A percentile compares a stretch with the other conserved stretches of the same genome.
These are phyloP conservation scores for Aspidiotus destructor DNA, from an alignment of 2,888 invertebrate genomes.

Conservation along the genomic window DNA sequence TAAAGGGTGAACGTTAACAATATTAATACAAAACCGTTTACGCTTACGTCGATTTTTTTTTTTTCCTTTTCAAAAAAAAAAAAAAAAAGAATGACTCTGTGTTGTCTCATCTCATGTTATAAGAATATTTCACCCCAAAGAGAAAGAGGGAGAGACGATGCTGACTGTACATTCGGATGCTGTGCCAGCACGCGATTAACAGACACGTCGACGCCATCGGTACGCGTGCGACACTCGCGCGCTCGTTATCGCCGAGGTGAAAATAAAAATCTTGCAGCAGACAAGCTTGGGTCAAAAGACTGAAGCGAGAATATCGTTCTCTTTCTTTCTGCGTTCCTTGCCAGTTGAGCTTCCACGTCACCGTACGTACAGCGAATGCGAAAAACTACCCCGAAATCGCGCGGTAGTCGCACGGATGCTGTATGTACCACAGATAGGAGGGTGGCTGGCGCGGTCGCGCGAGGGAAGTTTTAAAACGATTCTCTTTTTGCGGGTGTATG, in stretches of 20 bases:
- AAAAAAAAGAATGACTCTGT: too few species aligned
- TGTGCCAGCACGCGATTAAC: neutral
- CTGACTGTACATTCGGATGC: too few species aligned
- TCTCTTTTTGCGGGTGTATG: slow-evolving; percentile 19
- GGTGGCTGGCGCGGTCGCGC: slow-evolving; percentile 7
- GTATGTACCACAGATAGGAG: neutral
- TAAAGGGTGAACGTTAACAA: neutral
- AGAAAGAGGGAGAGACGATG: too few species aligned
- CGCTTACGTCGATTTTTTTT: neutral
- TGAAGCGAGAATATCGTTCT: slow-evolving; percentile 14
- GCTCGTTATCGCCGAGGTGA: slow-evolving; percentile 15
- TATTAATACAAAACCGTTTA: too few species aligned
- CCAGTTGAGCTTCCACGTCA: too few species aligned
- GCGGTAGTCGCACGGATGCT: slow-evolving; percentile 13
- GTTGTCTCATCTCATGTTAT: too few species aligned
- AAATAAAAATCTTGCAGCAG: slow-evolving; percentile 31
- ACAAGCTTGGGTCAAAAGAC: slow-evolving; percentile 33
- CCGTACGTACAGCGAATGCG: slow-evolving; percentile 5
- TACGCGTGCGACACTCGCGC: slow-evolving; percentile 5
- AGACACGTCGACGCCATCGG: slow-evolving; percentile 11
- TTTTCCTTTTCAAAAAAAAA: neutral
- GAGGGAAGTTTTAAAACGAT: slow-evolving; percentile 13
- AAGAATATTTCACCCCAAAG: too few species aligned
- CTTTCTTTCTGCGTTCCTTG: slow-evolving; percentile 14
- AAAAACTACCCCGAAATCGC: slow-evolving; percentile 25